Conservation (phyloP, 2,888 invertebrate genomes). For the Aspidiotus destructor region DNA sequence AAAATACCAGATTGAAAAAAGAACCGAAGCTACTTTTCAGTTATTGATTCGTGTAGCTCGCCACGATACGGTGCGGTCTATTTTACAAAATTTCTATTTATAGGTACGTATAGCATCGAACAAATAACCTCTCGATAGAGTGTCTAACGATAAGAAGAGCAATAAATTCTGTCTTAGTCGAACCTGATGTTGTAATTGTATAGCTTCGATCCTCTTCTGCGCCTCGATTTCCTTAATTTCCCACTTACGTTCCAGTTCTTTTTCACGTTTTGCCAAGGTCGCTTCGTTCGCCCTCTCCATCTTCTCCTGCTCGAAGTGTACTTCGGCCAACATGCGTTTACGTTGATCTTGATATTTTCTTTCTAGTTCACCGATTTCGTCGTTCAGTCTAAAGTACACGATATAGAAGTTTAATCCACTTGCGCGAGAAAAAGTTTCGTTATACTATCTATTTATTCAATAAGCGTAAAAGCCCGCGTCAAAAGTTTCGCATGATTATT, state of each 20-base stretch:
- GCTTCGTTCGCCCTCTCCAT: constrained; percentile 39
- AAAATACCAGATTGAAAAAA: no score
- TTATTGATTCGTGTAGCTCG: no score
- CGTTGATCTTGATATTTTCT: constrained; percentile 49
- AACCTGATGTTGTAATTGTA: constrained; percentile 35
- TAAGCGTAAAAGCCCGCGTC: no score
- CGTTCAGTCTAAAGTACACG: constrained; percentile 44
- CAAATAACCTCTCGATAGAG: no score
- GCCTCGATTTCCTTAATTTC: constrained; percentile 36
- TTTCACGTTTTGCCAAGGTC: constrained; percentile 37
- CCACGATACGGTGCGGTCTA: no score
- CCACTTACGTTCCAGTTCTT: constrained; percentile 37
- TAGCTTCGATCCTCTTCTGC: constrained; percentile 34
- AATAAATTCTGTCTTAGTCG: neutral
- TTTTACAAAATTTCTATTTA: no score
- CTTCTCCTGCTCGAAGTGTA: constrained; percentile 44
- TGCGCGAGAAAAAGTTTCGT: no score
- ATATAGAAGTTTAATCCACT: neutral
- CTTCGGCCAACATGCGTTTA: constrained; percentile 46
- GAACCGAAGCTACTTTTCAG: no score
- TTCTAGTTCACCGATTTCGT: constrained; percentile 49
- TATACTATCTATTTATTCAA: no score
- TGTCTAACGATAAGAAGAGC: neutral
- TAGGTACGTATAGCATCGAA: no score
- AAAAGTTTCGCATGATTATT: no score